Evolutionary conservation across 2,888 invertebrate genomes (phyloP).

Genomic region (Ernsta delagoae): DNA sequence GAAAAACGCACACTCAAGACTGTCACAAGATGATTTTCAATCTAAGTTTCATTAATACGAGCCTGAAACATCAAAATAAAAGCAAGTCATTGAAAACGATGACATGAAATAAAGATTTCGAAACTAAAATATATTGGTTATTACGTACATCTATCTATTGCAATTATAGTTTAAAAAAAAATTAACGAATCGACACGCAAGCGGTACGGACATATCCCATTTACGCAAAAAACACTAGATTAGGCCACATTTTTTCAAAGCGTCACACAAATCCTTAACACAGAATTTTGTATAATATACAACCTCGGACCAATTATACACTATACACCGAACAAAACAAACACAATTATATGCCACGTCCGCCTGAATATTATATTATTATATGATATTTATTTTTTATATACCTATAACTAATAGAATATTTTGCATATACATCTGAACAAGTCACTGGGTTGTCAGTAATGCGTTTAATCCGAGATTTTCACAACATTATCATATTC

Average conservation of each 20-base stretch:
- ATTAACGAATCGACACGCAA: neutral
- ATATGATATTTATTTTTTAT: too few species aligned
- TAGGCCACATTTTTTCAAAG: constrained; percentile 11
- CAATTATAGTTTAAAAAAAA: neutral
- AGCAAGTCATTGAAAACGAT: too few species aligned
- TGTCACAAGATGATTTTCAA: too few species aligned
- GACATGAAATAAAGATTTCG: too few species aligned
- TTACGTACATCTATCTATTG: neutral
- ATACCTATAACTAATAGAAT: constrained; percentile 72
- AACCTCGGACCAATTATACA: constrained; percentile 1
- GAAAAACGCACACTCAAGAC: too few species aligned
- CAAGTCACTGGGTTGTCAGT: constrained; percentile 35
- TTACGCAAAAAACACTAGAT: neutral
- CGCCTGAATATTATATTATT: neutral
- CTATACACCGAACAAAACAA: neutral
- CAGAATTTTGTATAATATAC: neutral
- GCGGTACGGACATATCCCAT: constrained; percentile 1
- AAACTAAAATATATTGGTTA: neutral
- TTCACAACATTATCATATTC: constrained; percentile 67
- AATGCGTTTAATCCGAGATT: constrained; percentile 51
- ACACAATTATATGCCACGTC: neutral
- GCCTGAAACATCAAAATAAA: too few species aligned
- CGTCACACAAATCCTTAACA: neutral
- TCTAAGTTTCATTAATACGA: too few species aligned
- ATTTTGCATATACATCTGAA: constrained; percentile 66